A percentile compares a stretch with the other conserved stretches of the same genome.
Conservation (phyloP, 2,888 invertebrate genomes). For the Oscheius sp. region DNA sequence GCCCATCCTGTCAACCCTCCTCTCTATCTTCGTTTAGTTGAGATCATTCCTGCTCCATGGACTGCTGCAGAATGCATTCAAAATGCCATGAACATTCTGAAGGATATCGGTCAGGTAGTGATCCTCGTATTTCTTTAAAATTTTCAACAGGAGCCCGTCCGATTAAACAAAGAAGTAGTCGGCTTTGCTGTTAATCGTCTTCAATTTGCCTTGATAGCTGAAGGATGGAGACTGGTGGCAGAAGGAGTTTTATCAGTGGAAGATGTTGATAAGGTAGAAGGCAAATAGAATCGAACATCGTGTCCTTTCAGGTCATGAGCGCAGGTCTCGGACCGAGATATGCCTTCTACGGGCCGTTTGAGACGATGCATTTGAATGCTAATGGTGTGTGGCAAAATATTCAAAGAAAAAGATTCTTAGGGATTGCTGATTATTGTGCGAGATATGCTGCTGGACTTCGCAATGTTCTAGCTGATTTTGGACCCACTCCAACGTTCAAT, state of each 20-base stretch:
- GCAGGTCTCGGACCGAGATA: conserved; percentile 85
- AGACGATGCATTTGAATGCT: conserved; percentile 92
- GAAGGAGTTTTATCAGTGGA: conserved; percentile 85
- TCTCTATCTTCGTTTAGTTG: conserved; percentile 91
- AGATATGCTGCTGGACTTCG: conserved; percentile 43
- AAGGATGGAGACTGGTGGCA: conserved; percentile 87
- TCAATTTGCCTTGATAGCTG: conserved; percentile 92
- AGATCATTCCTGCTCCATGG: conserved; percentile 93
- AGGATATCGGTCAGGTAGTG: conserved; percentile 82
- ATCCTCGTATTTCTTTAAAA: not conserved
- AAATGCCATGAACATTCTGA: conserved; percentile 82
- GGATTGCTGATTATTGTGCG: conserved; percentile 46
- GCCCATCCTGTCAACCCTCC: conserved; percentile 82
- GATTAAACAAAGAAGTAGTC: conserved; percentile 84
- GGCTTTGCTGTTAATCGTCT: conserved; percentile 93
- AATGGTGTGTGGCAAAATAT: conserved; percentile 76
- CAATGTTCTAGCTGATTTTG: conserved; percentile 46
- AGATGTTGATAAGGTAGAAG: conserved; percentile 86
- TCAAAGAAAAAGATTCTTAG: conserved; percentile 3
- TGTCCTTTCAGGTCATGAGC: conserved; percentile 41
- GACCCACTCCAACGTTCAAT: conserved; percentile 44
- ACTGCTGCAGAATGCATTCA: conserved; percentile 82
- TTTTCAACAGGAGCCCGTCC: conserved; percentile 79
- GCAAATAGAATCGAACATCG: not conserved
- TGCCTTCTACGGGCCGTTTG: conserved; percentile 91